Conservation (phyloP, 2,113 vertebrate genomes). For the Spermophilus dauricus region DNA sequence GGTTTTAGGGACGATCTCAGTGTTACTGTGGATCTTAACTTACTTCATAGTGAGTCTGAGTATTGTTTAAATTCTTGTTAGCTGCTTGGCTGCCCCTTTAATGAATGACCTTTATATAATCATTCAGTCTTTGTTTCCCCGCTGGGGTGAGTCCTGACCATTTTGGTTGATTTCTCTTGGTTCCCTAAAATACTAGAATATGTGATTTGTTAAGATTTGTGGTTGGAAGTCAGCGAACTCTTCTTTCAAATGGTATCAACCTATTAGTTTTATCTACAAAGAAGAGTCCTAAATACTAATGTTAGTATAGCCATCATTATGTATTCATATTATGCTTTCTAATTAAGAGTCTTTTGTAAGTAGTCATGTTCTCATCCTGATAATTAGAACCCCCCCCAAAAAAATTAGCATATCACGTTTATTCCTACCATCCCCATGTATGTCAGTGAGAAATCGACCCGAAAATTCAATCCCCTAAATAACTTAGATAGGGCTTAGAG, state of each 20-base stretch:
- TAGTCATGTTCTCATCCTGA: neutral
- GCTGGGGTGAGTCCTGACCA: neutral
- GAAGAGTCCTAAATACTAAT: neutral
- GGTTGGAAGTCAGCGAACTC: neutral
- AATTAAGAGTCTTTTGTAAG: neutral
- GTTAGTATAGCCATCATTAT: too few species aligned
- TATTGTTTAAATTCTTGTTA: neutral
- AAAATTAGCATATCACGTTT: too few species aligned
- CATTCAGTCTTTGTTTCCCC: neutral
- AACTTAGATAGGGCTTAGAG: neutral
- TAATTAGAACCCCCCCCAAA: too few species aligned
- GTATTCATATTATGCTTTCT: neutral
- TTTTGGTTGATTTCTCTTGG: neutral
- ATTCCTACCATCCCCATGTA: rapidly evolving
- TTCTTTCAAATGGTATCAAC: neutral
- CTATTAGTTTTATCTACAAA: neutral
- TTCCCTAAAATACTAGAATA: neutral
- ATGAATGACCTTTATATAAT: neutral
- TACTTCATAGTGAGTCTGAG: neutral
- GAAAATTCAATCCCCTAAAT: neutral
- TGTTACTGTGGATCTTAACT: neutral
- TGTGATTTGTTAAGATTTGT: neutral
- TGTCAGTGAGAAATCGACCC: neutral
- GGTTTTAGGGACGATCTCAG: neutral
- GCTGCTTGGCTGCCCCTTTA: neutral